A percentile compares a stretch with the other conserved stretches of the same genome.
Conservation (phyloP, 2,113 vertebrate species). For the Eretmochelys imbricata region DNA sequence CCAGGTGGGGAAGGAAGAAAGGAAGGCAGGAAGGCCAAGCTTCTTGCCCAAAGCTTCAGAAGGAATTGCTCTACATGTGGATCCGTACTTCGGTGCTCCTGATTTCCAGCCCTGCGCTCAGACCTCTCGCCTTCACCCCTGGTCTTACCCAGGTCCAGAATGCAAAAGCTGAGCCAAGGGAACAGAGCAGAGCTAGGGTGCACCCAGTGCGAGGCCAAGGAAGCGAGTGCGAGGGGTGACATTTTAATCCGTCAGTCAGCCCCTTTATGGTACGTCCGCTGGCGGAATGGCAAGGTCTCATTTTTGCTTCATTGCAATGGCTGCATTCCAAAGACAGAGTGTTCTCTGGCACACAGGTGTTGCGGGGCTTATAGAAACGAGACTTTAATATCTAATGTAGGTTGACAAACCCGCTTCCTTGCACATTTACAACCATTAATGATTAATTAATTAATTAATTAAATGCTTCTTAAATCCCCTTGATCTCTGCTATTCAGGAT, state of each 20-base stretch:
- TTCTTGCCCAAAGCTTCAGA: not conserved
- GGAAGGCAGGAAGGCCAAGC: not conserved
- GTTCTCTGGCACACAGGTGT: fast-evolving
- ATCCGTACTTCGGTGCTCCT: too few relatives aligned
- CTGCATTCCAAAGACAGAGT: not conserved
- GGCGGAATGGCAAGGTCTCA: not conserved
- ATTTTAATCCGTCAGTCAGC: fast-evolving
- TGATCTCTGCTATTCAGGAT: not conserved
- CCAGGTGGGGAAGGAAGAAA: not conserved
- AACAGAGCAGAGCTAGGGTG: not conserved
- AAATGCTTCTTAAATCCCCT: not conserved
- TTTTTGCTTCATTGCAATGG: not conserved
- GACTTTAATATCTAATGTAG: slow-evolving; percentile 2
- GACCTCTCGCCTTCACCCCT: not conserved
- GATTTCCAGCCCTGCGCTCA: not conserved
- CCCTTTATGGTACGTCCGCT: not conserved
- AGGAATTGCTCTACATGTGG: not conserved
- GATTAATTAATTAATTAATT: slow-evolving; percentile 14
- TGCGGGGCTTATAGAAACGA: fast-evolving
- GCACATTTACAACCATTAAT: not conserved
- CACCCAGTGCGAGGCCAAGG: not conserved
- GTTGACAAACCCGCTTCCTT: not conserved
- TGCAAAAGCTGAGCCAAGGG: not conserved
- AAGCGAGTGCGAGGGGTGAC: not conserved
- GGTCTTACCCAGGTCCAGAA: not conserved